Evolutionary conservation across 2,888 invertebrate species (phyloP).

Genomic region (Eledone cirrhosa): DNA sequence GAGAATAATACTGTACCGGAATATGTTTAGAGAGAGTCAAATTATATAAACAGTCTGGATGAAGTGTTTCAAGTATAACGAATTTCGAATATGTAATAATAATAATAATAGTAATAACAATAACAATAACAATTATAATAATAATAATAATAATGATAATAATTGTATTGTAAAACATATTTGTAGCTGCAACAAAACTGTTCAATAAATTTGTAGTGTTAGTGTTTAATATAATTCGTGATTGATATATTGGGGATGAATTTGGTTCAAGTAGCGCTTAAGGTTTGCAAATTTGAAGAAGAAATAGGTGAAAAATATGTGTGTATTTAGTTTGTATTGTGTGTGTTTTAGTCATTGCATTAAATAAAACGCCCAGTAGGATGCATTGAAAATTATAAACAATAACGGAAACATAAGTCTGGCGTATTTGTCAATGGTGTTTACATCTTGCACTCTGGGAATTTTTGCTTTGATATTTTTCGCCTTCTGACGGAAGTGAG

Average conservation of each 20-base stretch:
- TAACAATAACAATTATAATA: background rate
- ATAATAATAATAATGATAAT: constrained; percentile 2
- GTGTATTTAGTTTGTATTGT: background rate
- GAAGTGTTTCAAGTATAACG: background rate
- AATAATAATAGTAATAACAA: background rate
- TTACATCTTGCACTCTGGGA: constrained; percentile 84
- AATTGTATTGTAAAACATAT: background rate
- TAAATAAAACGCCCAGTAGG: constrained; percentile 87
- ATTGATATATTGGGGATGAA: no score
- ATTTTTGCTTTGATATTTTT: constrained; percentile 59
- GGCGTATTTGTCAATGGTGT: constrained; percentile 97
- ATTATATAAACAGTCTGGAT: no score
- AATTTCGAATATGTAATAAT: background rate
- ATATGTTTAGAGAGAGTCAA: no score
- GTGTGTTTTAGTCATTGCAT: constrained; percentile 36
- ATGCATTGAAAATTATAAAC: constrained; percentile 92
- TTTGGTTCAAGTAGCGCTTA: no score
- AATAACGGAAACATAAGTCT: constrained; percentile 94
- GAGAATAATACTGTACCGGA: no score
- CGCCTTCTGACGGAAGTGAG: constrained; percentile 55
- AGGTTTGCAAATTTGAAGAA: no score
- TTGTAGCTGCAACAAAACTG: background rate
- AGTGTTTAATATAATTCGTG: no score
- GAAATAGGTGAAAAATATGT: background rate
- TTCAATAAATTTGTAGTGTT: no score